Base-by-base conservation (phyloP, 1,140 invertebrate species). In the Littorina saxatilis region DNA sequence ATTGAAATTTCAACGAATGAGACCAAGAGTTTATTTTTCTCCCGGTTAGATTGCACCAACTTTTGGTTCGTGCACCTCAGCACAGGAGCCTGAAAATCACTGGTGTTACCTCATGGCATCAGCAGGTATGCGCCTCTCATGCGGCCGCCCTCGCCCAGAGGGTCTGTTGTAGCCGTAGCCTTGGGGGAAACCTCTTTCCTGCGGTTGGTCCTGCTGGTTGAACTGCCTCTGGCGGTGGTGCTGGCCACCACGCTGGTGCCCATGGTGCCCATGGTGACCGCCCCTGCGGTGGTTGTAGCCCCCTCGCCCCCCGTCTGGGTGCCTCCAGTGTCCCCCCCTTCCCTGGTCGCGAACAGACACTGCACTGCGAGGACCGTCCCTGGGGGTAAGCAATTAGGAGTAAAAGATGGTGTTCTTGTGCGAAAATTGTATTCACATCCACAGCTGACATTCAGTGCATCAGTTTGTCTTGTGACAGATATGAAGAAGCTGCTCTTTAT, bases 291-390 rank as follows among this genome's bases (percentile, higher is more conserved):
- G 63, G 50, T 76, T 61, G 73, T 68, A 68, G 15, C 79, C 74
- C 5, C 50, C 40, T 39, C 43, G 20, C 9, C 50, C 82, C 32
- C 9, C 29, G n/a, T 40, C 61, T 15, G 35, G 73, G 15, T 32
- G 29, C 43, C 79, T 35, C 40, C 75, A 35, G 39, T 66, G 74
- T 1, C 82, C 79, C 29, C 74, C 29, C 11, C 43, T 39, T 20
- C 74, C 32, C 23, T 75, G 40, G 17, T 79, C 82, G 13, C 82
- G 43, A 1, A 84, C 68, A 23, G 83, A 76, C n/a, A 85, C 82
- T 29, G 82, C 72, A 52, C 84, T 85, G 43, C 84, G 74, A 9
- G 84, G 84, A 35, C 72, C 82, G 4, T 85, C 84, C 27, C 84
- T 85, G 35, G 5, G 52, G 20, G 32, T 50, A 74, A 32, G n/a